phyloP scores from a whole-genome alignment of 2,113 vertebrate species.

The Psophia crepitans region DNA sequence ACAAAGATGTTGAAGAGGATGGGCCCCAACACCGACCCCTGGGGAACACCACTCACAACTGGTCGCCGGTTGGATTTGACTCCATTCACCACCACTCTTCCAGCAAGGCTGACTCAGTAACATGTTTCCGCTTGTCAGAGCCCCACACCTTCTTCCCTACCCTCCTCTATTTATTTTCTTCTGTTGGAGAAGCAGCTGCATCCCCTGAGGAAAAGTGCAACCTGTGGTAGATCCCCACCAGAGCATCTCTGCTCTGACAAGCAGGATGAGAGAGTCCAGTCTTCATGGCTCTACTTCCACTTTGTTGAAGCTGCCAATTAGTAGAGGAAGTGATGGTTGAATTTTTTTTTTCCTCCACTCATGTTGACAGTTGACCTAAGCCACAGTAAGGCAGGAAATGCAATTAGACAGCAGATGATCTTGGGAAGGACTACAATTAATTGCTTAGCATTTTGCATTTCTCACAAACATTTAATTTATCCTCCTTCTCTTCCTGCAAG shows the following conservation, averaged over 20 bases:
- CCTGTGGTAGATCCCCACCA: neutral
- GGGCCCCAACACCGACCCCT: too few relatives aligned
- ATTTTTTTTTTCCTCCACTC: neutral
- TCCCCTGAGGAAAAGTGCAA: neutral
- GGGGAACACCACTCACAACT: too few relatives aligned
- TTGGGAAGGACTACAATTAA: neutral
- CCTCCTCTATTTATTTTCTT: neutral
- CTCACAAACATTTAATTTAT: neutral
- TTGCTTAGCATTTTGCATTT: neutral
- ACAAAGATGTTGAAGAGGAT: too few relatives aligned
- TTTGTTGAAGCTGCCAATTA: neutral
- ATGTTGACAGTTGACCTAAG: neutral
- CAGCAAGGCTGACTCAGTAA: neutral
- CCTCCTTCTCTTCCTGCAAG: neutral
- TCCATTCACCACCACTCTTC: too few relatives aligned
- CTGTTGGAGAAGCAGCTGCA: neutral
- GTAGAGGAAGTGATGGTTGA: neutral
- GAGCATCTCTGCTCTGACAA: neutral
- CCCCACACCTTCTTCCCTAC: neutral
- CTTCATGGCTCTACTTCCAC: neutral
- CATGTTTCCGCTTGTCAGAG: neutral
- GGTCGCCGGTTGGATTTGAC: too few relatives aligned
- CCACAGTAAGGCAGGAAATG: neutral
- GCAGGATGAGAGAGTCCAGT: neutral
- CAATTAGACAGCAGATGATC: neutral